Conservation (phyloP, 2,888 invertebrate genomes). For the Agrilus cyanescens region DNA sequence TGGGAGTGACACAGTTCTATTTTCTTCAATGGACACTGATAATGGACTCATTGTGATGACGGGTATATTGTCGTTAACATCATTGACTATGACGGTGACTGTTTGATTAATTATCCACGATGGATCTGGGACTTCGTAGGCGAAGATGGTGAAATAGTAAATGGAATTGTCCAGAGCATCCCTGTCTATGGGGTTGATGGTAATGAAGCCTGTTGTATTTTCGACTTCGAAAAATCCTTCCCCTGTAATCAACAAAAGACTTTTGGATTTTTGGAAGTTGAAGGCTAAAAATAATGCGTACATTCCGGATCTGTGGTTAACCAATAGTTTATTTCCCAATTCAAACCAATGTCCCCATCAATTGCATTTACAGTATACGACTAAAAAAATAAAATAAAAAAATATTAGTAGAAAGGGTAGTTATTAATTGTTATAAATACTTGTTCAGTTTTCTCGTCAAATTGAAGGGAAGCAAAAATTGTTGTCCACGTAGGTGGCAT, state of each 20-base stretch:
- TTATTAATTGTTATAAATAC: slow-evolving; percentile 15
- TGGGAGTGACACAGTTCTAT: slow-evolving; percentile 39
- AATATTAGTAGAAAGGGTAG: background rate
- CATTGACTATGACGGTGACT: slow-evolving; percentile 34
- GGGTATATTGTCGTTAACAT: slow-evolving; percentile 58
- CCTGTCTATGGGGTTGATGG: slow-evolving; percentile 29
- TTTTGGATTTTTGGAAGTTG: no score
- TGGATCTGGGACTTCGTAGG: slow-evolving; percentile 26
- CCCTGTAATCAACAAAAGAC: slow-evolving; percentile 9
- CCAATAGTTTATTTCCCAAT: slow-evolving; percentile 41
- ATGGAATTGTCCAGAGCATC: slow-evolving; percentile 25
- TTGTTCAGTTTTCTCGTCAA: slow-evolving; percentile 40
- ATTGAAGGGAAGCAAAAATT: slow-evolving; percentile 43
- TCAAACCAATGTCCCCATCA: slow-evolving; percentile 50
- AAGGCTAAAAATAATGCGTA: slow-evolving; percentile 20
- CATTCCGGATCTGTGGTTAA: slow-evolving; percentile 33
- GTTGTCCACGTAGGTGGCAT: slow-evolving; percentile 48
- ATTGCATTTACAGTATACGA: slow-evolving; percentile 35
- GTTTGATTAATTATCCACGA: slow-evolving; percentile 15
- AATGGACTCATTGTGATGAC: slow-evolving; percentile 31
- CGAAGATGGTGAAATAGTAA: slow-evolving; percentile 25
- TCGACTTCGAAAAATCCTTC: slow-evolving; percentile 18
- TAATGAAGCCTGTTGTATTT: slow-evolving; percentile 22
- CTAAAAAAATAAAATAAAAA: slow-evolving; percentile 12
- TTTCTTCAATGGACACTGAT: slow-evolving; percentile 39